A percentile compares a stretch with the other conserved stretches of the same genome.
These are phyloP conservation scores for Bubo scandiacus DNA, from an alignment of 2,113 vertebrate genomes.

Conservation along the genomic window DNA sequence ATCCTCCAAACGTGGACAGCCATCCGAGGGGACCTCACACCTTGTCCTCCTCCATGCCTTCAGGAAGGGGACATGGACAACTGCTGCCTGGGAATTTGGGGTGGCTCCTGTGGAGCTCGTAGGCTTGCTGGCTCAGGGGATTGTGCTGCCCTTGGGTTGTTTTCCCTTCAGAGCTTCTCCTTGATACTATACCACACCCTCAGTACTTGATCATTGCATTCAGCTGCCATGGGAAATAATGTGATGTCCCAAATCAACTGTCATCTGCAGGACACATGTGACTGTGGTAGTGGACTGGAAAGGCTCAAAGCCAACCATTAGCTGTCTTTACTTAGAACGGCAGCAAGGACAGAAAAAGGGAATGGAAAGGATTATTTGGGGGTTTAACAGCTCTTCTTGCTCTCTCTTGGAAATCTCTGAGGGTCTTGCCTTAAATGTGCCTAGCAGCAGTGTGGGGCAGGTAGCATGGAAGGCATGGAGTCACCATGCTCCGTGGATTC, in stretches of 20 bases:
- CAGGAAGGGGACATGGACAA: neutral
- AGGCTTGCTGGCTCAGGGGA: neutral
- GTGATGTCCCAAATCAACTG: neutral
- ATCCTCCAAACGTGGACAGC: rapidly evolving
- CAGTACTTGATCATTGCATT: neutral
- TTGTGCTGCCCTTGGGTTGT: neutral
- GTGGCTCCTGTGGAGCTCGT: neutral
- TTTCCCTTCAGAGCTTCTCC: neutral
- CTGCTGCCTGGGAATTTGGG: neutral
- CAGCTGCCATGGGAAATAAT: neutral
- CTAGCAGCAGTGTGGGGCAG: neutral
- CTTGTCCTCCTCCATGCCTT: neutral
- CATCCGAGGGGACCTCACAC: neutral
- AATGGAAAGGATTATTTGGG: neutral
- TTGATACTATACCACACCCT: neutral
- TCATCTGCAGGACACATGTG: neutral
- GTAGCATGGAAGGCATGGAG: neutral
- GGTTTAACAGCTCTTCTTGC: neutral
- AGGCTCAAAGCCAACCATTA: neutral
- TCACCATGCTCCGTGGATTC: rapidly evolving
- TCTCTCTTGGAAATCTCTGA: neutral
- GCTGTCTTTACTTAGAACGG: neutral
- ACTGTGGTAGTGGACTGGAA: neutral
- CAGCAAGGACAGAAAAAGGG: neutral
- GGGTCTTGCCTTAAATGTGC: neutral